Conservation (phyloP, 2,888 invertebrate species). For the Flexamia atlantica region DNA sequence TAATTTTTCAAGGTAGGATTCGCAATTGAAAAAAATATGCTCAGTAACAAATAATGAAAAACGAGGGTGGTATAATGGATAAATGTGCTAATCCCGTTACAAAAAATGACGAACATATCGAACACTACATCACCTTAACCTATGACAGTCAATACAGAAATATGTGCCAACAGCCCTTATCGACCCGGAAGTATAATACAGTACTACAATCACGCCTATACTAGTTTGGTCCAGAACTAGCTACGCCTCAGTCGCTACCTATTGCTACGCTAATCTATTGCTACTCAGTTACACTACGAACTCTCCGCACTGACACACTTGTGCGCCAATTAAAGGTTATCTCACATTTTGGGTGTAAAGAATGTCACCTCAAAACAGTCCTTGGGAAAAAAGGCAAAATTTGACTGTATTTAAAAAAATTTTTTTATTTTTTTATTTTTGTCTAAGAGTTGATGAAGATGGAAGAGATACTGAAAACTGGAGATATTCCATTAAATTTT, state of each 20-base stretch:
- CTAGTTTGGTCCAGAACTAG: slow-evolving; percentile 42
- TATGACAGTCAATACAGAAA: slow-evolving; percentile 40
- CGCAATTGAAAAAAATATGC: neutral
- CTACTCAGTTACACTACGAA: neutral
- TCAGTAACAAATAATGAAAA: neutral
- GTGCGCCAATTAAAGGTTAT: slow-evolving; percentile 9
- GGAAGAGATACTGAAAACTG: too few species aligned
- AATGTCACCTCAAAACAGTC: neutral
- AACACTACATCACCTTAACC: neutral
- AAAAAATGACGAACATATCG: neutral
- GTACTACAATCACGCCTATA: neutral
- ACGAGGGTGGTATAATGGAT: neutral
- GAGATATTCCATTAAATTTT: too few species aligned
- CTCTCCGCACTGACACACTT: slow-evolving; percentile 15
- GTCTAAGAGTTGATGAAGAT: too few species aligned
- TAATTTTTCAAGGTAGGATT: neutral
- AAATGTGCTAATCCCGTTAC: neutral
- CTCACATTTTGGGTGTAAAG: neutral
- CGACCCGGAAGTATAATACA: slow-evolving; percentile 40
- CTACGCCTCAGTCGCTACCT: slow-evolving; percentile 22
- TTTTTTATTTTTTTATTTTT: too few species aligned
- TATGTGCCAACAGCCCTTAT: slow-evolving; percentile 13
- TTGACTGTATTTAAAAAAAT: too few species aligned
- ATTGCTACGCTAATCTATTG: slow-evolving; percentile 21
- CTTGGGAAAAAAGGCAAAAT: neutral